A percentile compares a stretch with the other conserved stretches of the same genome.
Evolutionary conservation across 2,888 invertebrate species (phyloP).

Genomic region (Trilocha varians): DNA sequence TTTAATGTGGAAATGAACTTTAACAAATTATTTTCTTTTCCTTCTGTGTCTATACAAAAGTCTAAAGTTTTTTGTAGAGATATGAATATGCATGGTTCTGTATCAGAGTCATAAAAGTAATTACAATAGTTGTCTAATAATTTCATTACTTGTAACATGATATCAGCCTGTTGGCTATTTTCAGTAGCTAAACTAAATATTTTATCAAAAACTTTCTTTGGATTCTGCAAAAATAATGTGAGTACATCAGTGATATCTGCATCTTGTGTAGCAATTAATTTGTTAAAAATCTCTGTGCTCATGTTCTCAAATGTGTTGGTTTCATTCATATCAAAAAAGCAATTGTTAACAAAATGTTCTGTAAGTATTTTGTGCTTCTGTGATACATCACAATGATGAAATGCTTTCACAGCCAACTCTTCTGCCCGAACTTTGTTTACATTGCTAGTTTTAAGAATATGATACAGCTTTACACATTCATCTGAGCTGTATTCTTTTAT

Average conservation of each 20-base stretch:
- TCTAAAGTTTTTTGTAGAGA: conserved; percentile 32
- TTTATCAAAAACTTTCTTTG: conserved; percentile 38
- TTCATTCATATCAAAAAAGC: conserved; percentile 30
- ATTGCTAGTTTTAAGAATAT: conserved; percentile 19
- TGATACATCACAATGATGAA: conserved; percentile 30
- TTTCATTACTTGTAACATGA: conserved; percentile 47
- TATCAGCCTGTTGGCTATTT: conserved; percentile 38
- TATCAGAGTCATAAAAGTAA: conserved; percentile 45
- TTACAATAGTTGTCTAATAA: conserved; percentile 38
- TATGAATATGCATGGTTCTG: conserved; percentile 42
- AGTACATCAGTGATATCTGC: conserved; percentile 39
- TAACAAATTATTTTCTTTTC: conserved; percentile 35
- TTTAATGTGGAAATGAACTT: conserved; percentile 43
- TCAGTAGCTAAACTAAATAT: conserved; percentile 45
- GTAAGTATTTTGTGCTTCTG: conserved; percentile 37
- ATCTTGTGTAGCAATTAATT: conserved; percentile 34
- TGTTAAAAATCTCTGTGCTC: conserved; percentile 51
- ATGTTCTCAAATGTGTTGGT: conserved; percentile 28
- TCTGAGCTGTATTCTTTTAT: conserved; percentile 30
- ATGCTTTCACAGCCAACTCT: conserved; percentile 32
- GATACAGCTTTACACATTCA: conserved; percentile 33
- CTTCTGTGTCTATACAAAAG: conserved; percentile 27
- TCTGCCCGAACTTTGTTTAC: conserved; percentile 26
- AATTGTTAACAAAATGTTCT: conserved; percentile 34
- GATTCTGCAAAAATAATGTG: conserved; percentile 49